phyloP scores from a whole-genome alignment of 2,113 vertebrate genomes.

The Phrynosoma blainvillii region DNA sequence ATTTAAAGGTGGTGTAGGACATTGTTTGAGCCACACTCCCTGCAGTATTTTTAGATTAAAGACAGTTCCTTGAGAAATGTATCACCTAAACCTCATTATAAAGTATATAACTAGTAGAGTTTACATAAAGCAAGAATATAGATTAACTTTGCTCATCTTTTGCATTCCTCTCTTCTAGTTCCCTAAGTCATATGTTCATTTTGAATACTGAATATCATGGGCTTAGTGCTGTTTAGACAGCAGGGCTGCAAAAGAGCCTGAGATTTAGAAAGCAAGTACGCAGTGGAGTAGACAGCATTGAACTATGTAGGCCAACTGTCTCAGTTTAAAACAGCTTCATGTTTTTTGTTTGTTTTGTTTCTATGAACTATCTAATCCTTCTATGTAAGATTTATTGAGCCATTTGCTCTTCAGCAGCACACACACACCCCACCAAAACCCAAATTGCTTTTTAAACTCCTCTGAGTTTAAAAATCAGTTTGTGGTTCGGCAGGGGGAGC shows the following conservation, averaged over 20 bases:
- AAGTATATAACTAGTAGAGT: neutral
- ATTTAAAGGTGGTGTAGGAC: neutral
- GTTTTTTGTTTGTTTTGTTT: slow-evolving; percentile 4
- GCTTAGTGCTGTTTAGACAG: neutral
- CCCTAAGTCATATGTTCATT: neutral
- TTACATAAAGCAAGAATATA: neutral
- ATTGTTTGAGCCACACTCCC: neutral
- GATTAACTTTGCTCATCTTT: neutral
- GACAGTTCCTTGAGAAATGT: neutral
- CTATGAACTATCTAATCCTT: neutral
- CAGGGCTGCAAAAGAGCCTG: neutral
- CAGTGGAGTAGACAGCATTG: neutral
- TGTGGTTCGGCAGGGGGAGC: slow-evolving; percentile 8
- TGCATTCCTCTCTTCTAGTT: neutral
- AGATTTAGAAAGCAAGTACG: neutral
- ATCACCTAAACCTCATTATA: neutral
- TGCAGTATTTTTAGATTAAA: neutral
- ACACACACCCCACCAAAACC: neutral
- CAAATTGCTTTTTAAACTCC: slow-evolving; percentile 27
- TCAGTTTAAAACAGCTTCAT: neutral
- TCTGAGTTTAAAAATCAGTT: slow-evolving; percentile 17
- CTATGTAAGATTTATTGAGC: neutral
- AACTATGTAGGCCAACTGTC: neutral
- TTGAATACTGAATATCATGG: neutral
- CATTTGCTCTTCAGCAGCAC: neutral